Evolutionary conservation across 2,888 invertebrate species (phyloP), one percentile per base, ranked within the genome.

Genomic region (Busseola fusca): DNA sequence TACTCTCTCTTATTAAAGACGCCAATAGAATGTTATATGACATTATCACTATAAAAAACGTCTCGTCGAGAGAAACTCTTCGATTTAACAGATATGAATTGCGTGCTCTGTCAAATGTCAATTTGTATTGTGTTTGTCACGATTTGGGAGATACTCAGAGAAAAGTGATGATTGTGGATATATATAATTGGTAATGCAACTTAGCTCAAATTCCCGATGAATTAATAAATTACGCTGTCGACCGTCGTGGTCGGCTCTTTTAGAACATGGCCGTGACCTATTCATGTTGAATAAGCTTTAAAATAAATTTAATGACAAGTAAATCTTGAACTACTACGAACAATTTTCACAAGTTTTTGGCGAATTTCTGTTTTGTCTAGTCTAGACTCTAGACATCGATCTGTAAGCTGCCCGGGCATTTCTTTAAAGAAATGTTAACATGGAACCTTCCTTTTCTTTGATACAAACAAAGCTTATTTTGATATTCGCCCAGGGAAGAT

Each of bases 101-200:
- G 80, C 83, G 83, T 80, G 82, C 69, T 79, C 82, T 69, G 68
- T 69, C 79, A 82, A 79, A 82, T 82, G 79, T 78, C 72, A 69
- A 71, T 65, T n/a, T 40, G 65, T 16, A 68, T 60, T 30, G 42
- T 63, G 40, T 14, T 56, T 18, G 70, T 50, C 52, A 63, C 45
- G 50, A 58, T 63, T 65, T 42, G 58, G 34, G n/a, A 66, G 77
- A 65, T 64, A 81, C 40, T 42, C n/a, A 14, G 34, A 25, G 30
- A 57, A 56, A 52, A 48, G 18, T 56, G 30, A 42, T 50, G 21
- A 54, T 68, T 25, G 14, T 16, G 52, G 16, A 52, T 74, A 67
- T 52, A 34, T 40, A 3, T 40, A 14, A n/a, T 18, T 21, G 56
- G 30, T 25, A 48, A 63, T 72, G 40, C 58, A 45, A 62, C 60